A percentile compares a stretch with the other conserved stretches of the same genome.
Conservation (phyloP, 2,888 invertebrate species). For the Actias luna region DNA sequence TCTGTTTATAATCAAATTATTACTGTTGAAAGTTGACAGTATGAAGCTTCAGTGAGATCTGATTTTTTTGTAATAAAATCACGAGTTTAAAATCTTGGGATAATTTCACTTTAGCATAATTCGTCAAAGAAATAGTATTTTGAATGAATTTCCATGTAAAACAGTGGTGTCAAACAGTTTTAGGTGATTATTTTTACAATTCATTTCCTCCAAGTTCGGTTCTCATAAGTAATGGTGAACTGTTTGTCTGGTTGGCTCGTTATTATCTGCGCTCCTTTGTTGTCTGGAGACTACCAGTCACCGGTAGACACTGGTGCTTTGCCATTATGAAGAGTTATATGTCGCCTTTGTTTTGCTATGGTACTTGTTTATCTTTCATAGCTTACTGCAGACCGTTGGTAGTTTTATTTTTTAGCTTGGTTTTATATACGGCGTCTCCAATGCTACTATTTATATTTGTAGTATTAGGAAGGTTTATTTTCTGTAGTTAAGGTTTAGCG, state of each 20-base stretch:
- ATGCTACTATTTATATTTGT: no score
- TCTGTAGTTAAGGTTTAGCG: no score
- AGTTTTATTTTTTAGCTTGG: not conserved
- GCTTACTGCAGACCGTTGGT: not conserved
- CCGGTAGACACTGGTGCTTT: constrained; percentile 3
- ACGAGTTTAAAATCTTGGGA: no score
- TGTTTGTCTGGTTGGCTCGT: constrained; percentile 28
- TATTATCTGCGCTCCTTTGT: constrained; percentile 19
- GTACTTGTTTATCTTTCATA: not conserved
- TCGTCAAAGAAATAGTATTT: no score
- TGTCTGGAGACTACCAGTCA: constrained; percentile 17
- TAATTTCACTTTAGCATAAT: no score
- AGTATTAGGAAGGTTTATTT: no score
- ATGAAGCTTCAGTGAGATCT: no score
- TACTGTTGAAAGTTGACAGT: no score
- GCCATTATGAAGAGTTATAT: constrained; percentile 8
- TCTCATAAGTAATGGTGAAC: not conserved
- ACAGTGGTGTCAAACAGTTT: not conserved
- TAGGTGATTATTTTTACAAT: not conserved
- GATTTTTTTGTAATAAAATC: no score
- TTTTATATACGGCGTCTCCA: no score
- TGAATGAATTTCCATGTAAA: not conserved
- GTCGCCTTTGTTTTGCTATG: not conserved
- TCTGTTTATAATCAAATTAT: no score
- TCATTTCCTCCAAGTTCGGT: not conserved